Evolutionary conservation across 2,113 vertebrate genomes (phyloP), one percentile per base, ranked within the genome.

Genomic region (Mystacornis crossleyi): DNA sequence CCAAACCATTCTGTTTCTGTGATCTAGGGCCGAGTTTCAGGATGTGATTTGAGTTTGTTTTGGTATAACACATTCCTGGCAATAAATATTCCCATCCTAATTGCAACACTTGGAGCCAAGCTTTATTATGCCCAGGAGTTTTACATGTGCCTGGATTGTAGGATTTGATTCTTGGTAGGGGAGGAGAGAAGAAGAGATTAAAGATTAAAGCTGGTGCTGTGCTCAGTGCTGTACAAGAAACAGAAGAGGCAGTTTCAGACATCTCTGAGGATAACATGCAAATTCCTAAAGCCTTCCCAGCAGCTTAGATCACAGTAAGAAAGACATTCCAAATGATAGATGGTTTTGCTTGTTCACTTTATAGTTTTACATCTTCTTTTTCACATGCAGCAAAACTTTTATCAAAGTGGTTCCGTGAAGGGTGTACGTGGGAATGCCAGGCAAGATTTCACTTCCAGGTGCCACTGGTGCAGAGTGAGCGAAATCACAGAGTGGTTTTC

Each of bases 231-330:
- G 10, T 34, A 42, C 69, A 40, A 81, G 93, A 62, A 90, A 77
- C 66, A 90, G 93, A 81, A 86, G 82, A 96, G 90, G 58, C 53
- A 8, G 61, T 86, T 91, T 86, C 88, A 92, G 88, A 53, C 86
- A 74, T 95, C 94, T 95, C 89, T 92, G 48, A 95, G 96, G 94
- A 86, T 95, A 92, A 93, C 87, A 77, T 94, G 90, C 82, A 95
- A 96, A 95, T 96, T 95, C 94, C 86, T 73, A 89, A 95, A 95
- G 90, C 90, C 94, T 95, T 90, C 81, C 85, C 67, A 65, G 90
- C 67, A 96, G 90, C 96, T 97, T 60, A 94, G 88, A 94, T 96
- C 95, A 67, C 90, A 89, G 70, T 78, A 45, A 91, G 90, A 83
- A 43, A 80, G 88, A 53, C 61, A 28, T 92, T 90, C 75, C 43